A percentile compares a stretch with the other conserved stretches of the same genome.
Conservation (phyloP, 2,113 vertebrate genomes). For the Centropus bengalensis region DNA sequence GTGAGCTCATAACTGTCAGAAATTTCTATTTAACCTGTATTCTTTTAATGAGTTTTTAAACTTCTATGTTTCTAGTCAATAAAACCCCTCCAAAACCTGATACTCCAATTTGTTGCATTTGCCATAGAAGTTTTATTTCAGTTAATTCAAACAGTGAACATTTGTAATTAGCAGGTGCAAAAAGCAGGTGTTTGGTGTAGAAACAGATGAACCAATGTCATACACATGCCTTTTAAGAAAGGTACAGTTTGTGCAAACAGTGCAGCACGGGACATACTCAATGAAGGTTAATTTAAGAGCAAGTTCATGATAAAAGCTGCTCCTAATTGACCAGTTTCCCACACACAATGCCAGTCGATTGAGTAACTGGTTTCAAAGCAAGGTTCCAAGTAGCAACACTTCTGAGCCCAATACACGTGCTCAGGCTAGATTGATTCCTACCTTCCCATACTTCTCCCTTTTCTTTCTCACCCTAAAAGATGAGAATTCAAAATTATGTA, state of each 20-base stretch:
- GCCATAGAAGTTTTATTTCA: slow-evolving; percentile 33
- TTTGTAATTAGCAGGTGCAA: background rate
- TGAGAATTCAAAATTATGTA: background rate
- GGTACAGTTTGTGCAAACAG: background rate
- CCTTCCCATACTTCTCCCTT: background rate
- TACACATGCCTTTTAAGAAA: background rate
- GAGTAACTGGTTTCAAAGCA: background rate
- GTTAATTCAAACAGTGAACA: background rate
- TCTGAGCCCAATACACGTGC: background rate
- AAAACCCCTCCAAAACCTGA: background rate
- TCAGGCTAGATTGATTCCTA: background rate
- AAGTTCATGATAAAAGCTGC: background rate
- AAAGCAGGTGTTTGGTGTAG: background rate
- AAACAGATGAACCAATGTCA: background rate
- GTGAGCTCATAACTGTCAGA: background rate
- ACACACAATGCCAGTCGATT: background rate
- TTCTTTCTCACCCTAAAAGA: background rate
- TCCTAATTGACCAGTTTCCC: background rate
- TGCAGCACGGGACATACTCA: too few relatives aligned
- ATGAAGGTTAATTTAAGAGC: background rate
- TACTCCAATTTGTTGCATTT: background rate
- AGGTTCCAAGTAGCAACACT: background rate
- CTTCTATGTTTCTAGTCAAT: background rate
- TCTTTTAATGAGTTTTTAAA: background rate
- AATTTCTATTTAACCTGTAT: background rate